Evolutionary conservation across 2,888 invertebrate species (phyloP), one percentile per base, ranked within the genome.

Genomic region (Pseudeuparius sepicola): DNA sequence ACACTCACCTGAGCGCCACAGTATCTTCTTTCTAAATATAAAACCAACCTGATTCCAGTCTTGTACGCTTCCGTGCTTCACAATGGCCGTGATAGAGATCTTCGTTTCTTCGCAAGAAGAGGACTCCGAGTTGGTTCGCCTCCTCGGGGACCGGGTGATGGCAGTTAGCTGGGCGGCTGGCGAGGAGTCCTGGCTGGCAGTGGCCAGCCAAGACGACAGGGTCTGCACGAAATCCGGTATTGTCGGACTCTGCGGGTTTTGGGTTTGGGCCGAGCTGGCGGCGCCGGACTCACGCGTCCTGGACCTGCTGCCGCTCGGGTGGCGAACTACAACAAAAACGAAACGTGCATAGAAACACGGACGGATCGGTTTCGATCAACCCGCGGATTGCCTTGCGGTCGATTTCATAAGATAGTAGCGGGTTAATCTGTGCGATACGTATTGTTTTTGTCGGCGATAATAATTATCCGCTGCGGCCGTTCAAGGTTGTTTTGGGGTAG

Each of bases 1-100:
- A 47, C 47, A 49, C 51, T 48, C 48, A 52, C 51, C 50, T 53
- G 45, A n/a, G n/a, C n/a, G n/a, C n/a, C n/a, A n/a, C n/a, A n/a
- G n/a, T n/a, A n/a, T n/a, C n/a, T n/a, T n/a, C n/a, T 54, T 50
- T 42, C 50, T 43, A 24, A 48, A 44, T 24, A 43, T 44, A 40
- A 46, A 44, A 48, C 57, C 53, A 47, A 57, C 56, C 50, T 57
- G 51, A 43, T 50, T 53, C 55, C 55, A 55, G 41, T 55, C 48
- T 42, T 48, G 49, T 36, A 44, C 39, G 23, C 20, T 34, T 20
- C 40, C 40, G 17, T 47, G 44, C 24, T 37, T 47, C 13, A 48
- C 48, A 16, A 43, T 44, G 30, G 49, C 41, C 16, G 50, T 48
- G 32, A 44, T 47, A 23, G 50, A 46, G 37, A 47, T 47, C 44